These are phyloP conservation scores for Caenorhabditis tropicalis DNA, from an alignment of 1,140 invertebrate genomes.

Conservation along the genomic window DNA sequence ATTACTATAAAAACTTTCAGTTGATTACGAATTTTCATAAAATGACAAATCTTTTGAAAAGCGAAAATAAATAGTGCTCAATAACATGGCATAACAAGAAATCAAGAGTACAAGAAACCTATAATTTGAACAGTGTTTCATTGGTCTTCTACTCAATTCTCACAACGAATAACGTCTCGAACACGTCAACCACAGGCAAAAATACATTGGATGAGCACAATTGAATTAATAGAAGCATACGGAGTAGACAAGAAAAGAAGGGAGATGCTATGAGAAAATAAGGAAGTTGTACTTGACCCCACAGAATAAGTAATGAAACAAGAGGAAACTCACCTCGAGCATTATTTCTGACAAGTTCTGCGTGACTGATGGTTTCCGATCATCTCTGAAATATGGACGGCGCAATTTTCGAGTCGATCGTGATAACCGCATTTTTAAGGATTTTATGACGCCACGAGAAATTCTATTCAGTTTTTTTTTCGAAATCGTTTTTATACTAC, in stretches of 20 bases:
- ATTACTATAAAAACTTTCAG: no score
- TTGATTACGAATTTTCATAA: no score
- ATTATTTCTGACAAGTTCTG: slow-evolving; percentile 72
- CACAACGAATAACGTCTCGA: background rate
- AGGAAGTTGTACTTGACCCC: background rate
- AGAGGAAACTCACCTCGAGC: slow-evolving; percentile 65
- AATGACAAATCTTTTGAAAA: no score
- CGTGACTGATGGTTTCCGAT: slow-evolving; percentile 71
- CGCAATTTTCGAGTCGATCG: slow-evolving; percentile 7
- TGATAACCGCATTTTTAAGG: background rate
- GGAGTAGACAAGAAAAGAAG: background rate
- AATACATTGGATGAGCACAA: background rate
- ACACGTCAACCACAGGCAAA: background rate
- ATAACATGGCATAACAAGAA: no score
- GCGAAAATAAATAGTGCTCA: no score
- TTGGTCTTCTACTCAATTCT: no score
- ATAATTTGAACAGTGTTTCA: no score
- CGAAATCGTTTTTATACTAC: background rate
- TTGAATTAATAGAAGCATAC: background rate
- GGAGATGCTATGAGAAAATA: background rate
- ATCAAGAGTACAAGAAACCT: no score
- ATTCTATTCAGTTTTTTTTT: background rate
- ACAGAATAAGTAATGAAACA: slow-evolving; percentile 4
- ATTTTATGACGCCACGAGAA: background rate
- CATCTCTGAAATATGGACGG: slow-evolving; percentile 59